Percentiles rank a stretch among this genome's conserved stretches.
Conservation (phyloP, 2,113 vertebrate genomes). For the Gavia stellata region DNA sequence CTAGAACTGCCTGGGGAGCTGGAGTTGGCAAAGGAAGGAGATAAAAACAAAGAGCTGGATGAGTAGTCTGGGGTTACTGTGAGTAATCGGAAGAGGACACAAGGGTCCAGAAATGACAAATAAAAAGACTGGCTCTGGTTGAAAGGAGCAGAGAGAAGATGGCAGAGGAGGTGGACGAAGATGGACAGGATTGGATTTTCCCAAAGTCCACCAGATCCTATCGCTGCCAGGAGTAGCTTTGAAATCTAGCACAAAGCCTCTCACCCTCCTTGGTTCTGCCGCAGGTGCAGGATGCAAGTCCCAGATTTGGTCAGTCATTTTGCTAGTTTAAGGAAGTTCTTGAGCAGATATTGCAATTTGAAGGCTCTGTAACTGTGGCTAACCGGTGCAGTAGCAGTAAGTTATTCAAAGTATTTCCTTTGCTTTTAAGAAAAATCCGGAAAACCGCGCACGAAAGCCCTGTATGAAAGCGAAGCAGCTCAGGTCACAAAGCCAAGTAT, state of each 20-base stretch:
- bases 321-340: neutral
- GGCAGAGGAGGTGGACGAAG: neutral
- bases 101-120: neutral
- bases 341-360: neutral
- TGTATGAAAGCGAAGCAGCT: neutral
- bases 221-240: neutral
- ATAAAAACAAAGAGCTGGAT: neutral
- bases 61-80: neutral
- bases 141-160: neutral
- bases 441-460: neutral
- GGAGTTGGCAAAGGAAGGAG: neutral
- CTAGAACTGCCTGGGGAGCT: neutral
- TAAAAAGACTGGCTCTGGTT: neutral
- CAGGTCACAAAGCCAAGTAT: neutral
- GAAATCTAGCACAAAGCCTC: neutral
- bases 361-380: neutral
- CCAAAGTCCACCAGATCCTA: neutral
- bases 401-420: neutral
- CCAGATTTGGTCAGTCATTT: neutral
- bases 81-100: neutral
- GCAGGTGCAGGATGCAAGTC: neutral
- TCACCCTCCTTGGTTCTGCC: fast-evolving
- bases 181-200: neutral
- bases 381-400: neutral
- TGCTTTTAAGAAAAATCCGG: neutral